Percentiles rank a stretch among this genome's conserved stretches.
Conservation (phyloP, 92 coral and sea anemone species). For the Umimayanthus kanabou region DNA sequence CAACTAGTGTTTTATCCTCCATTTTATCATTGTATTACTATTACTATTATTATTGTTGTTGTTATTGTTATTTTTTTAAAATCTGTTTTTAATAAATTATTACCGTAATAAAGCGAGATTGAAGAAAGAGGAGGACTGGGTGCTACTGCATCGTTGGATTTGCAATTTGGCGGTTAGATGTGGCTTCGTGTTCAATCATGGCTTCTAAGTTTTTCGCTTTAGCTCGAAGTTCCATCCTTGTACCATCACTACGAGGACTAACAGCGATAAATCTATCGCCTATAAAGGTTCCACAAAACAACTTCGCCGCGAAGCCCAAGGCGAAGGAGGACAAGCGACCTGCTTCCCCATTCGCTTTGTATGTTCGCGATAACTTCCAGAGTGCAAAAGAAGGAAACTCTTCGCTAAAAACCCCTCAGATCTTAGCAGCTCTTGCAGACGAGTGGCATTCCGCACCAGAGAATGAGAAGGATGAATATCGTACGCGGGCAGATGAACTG, state of each 20-base stretch:
- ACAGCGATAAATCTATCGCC: not conserved
- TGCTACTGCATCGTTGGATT: too few species aligned
- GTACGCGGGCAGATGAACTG: not conserved
- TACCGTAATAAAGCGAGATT: too few species aligned
- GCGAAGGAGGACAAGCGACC: slow-evolving; percentile 20
- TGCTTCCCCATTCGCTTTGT: slow-evolving; percentile 38
- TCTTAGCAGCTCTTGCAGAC: slow-evolving; percentile 18
- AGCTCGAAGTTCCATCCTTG: slow-evolving; percentile 3
- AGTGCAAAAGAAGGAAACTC: slow-evolving; percentile 24
- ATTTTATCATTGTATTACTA: too few species aligned
- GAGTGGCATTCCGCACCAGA: slow-evolving; percentile 37
- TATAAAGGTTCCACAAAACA: not conserved
- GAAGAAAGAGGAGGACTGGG: too few species aligned
- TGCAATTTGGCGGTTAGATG: too few species aligned
- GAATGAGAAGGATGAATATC: slow-evolving; percentile 28
- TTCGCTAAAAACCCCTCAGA: slow-evolving; percentile 9
- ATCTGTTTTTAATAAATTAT: too few species aligned
- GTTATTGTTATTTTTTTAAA: too few species aligned
- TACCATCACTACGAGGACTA: slow-evolving; percentile 27
- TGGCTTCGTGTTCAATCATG: not conserved
- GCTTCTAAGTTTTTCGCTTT: slow-evolving; percentile 14
- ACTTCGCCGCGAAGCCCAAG: slow-evolving; percentile 20
- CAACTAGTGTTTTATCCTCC: too few species aligned
- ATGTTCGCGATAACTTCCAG: slow-evolving; percentile 31
- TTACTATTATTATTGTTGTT: too few species aligned